These are phyloP conservation scores for Cyanoramphus novaezelandiae DNA, from an alignment of 2,113 vertebrate genomes.

Conservation along the genomic window DNA sequence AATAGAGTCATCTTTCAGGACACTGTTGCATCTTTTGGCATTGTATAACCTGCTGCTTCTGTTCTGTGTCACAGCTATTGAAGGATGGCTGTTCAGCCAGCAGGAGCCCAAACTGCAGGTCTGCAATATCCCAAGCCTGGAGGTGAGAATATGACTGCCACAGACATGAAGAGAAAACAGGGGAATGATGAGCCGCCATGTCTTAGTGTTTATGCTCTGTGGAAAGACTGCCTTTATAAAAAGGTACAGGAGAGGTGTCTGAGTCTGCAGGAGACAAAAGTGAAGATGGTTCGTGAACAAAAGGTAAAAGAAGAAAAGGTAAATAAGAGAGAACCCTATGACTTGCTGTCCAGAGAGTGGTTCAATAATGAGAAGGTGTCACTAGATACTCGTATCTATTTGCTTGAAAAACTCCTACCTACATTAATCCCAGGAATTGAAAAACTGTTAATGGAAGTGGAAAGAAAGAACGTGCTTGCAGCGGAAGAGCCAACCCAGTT, in stretches of 20 bases:
- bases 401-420: constrained; percentile 81
- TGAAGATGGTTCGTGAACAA: constrained; percentile 9
- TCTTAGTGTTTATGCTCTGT: neutral
- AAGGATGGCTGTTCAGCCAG: constrained; percentile 5
- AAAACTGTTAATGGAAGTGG: constrained; percentile 69
- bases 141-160: neutral
- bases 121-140: neutral
- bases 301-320: constrained; percentile 56
- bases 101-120: neutral
- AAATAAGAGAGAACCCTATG: constrained; percentile 33
- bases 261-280: constrained; percentile 61
- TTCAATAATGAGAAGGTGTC: constrained; percentile 58
- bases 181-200: neutral
- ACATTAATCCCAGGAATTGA: constrained; percentile 74
- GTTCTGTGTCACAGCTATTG: neutral
- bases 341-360: constrained; percentile 74
- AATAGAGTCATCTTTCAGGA: neutral
- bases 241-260: constrained; percentile 68
- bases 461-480: constrained; percentile 70
- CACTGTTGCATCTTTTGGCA: neutral
- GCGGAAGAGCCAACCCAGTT: constrained; percentile 47
- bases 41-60: neutral
- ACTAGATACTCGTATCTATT: constrained; percentile 60
- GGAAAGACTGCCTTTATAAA: constrained; percentile 65
- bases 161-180: neutral